Conservation (phyloP, 1,140 invertebrate genomes). For the Nebria ingens region DNA sequence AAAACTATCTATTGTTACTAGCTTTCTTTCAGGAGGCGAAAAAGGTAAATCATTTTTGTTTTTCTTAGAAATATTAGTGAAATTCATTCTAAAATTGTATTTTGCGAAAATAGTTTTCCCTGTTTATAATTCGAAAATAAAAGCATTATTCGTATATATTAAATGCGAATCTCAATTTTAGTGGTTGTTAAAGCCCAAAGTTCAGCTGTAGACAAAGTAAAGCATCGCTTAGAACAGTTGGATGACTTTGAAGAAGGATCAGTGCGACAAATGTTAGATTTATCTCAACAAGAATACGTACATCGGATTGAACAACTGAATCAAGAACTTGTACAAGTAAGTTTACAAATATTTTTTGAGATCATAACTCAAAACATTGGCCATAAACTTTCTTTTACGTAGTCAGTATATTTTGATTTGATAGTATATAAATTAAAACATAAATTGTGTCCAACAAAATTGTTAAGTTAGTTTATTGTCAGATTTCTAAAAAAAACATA, state of each 20-base stretch:
- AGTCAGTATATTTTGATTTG: no score
- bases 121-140: not conserved
- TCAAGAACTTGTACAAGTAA: conserved; percentile 64
- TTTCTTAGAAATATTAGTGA: not conserved
- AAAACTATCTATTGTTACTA: conserved; percentile 80
- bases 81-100: not conserved
- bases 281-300: conserved; percentile 88
- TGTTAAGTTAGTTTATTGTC: no score
- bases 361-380: not conserved
- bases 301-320: conserved; percentile 80
- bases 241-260: conserved; percentile 90
- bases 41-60: conserved; percentile 47
- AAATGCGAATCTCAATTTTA: conserved; percentile 32
- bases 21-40: conserved; percentile 70
- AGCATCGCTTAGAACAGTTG: conserved; percentile 82
- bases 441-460: no score
- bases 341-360: conserved; percentile 4
- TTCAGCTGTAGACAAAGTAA: conserved; percentile 79
- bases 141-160: not conserved
- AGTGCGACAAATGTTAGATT: conserved; percentile 75
- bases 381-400: no score
- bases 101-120: not conserved
- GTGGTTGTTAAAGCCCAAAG: conserved; percentile 67
- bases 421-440: no score
- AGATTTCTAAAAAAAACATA: no score